Conservation (phyloP, 2,113 vertebrate species). For the Hemiscyllium ocellatum region DNA sequence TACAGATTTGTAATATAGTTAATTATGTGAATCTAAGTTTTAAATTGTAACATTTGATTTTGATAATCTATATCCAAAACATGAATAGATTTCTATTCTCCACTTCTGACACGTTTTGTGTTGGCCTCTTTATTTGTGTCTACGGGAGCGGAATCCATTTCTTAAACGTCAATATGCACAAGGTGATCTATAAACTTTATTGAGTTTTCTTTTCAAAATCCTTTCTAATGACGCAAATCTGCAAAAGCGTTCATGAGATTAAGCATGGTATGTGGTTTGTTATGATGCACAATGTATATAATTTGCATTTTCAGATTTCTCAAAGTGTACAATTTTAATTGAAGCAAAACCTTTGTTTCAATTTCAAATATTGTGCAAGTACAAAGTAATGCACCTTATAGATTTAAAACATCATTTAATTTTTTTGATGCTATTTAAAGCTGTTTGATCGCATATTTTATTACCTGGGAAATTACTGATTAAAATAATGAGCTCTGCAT, state of each 20-base stretch:
- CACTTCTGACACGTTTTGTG: conserved; percentile 23
- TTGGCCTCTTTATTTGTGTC: not conserved
- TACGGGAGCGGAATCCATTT: not conserved
- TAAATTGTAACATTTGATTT: conserved; percentile 14
- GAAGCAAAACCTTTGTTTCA: not conserved
- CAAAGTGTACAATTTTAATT: not conserved
- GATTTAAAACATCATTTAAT: not conserved
- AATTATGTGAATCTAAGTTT: conserved; percentile 16
- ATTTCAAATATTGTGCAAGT: not conserved
- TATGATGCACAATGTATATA: conserved; percentile 7
- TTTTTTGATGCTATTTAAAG: conserved; percentile 20
- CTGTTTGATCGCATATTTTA: not conserved
- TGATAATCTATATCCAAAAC: conserved; percentile 8
- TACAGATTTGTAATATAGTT: not conserved
- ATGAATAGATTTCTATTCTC: not conserved
- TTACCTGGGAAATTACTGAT: conserved; percentile 12
- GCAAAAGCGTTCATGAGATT: not conserved
- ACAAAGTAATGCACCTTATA: not conserved
- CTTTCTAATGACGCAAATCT: conserved; percentile 4
- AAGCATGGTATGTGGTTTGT: not conserved
- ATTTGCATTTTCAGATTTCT: not conserved
- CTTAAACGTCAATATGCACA: not conserved
- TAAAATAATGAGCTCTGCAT: conserved; percentile 2
- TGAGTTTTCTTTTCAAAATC: not conserved
- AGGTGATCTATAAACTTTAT: not conserved